Base-by-base conservation (phyloP, 1,140 invertebrate species). In the Halyomorpha halys region DNA sequence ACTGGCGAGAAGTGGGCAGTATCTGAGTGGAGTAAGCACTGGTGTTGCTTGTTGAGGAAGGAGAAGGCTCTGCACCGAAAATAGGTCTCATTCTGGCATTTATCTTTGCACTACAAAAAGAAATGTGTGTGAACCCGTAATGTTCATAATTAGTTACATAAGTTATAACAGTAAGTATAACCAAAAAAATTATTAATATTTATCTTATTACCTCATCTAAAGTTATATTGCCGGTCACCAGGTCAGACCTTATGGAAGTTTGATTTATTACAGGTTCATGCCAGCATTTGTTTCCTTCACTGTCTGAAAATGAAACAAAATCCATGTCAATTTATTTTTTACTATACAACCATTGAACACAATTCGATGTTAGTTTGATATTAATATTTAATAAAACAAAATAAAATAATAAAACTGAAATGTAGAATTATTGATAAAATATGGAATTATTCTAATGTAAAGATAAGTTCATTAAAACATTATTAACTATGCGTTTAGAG, bases 21-120 rank as follows among this genome's bases (percentile, higher is more conserved):
- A 56, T 80, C 78, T 11, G 77, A 73, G 47, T 79, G 77, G 8
- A 81, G 67, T 65, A 62, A 76, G 81, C 59, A 73, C 68, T 21
- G 70, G 49, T 59, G 59, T 18, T 47, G 53, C 63, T 68, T 65
- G 2, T 64, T 60, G 21, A 65, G 61, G 56, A 73, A 75, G 5
- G 78, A 77, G 61, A 74, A 79, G 45, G 71, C 76, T 39, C 79
- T 72, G 59, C 81, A 83, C 39, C 73, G 69, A 69, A 83, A 82
- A 23, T 75, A 75, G 27, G 75, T 71, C 54, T 75, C 77, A 3
- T 68, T 69, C 44, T 79, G 73, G 68, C 81, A 82, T 59, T 75
- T 74, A 25, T 74, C 70, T 67, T 79, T 73, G 68, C 81, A 82
- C 77, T 81, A 67, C 6, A 71, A 67, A 59, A 65, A 30, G 47